Evolutionary conservation across 2,888 invertebrate genomes (phyloP), one percentile per base, ranked within the genome.

Genomic region (Capitulum mitella): DNA sequence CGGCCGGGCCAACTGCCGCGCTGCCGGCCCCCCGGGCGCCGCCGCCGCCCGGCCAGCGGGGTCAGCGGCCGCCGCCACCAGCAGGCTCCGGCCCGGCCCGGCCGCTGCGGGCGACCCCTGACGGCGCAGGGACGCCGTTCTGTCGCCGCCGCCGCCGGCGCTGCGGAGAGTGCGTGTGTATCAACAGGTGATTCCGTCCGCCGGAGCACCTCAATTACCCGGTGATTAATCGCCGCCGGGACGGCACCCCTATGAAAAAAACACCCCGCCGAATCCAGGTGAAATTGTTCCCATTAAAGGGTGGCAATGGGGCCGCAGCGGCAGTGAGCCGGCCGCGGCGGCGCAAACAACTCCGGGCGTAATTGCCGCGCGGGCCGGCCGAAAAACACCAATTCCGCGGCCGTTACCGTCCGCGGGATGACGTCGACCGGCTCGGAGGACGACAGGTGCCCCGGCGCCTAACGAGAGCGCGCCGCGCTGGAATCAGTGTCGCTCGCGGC

Each of bases 251-350:
- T 22, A 16, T 34, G 6, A 26, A 70, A 70, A 70, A 70, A 70
- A 70, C 70, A 70, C 70, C 70, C 70, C 70, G 29, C 26, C 40
- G 37, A 37, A 26, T 40, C 26, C 70, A 40, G 70, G 70, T 70
- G 70, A 70, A 70, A 70, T 70, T 70, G 70, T 70, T 70, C 70
- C 70, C 70, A 70, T 70, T 70, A 70, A 70, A 40, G 70, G 70
- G 70, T 70, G 70, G 70, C 29, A 70, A 70, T 70, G 70, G 70
- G 29, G 58, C 58, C 54, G 19, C 54, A 6, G 54, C 54, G 1
- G 26, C 26, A 26, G 54, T 26, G 54, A 26, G 58, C 6, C 58
- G n/a, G 37, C 22, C 37, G 70, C 26, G 37, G 26, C 6, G 29
- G 3, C 29, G 29, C 37, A 70, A 70, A 29, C 40, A 40, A 58